A percentile compares a stretch with the other conserved stretches of the same genome.
These are phyloP conservation scores for Periparus ater DNA, from an alignment of 2,797 vertebrate genomes.

Conservation along the genomic window DNA sequence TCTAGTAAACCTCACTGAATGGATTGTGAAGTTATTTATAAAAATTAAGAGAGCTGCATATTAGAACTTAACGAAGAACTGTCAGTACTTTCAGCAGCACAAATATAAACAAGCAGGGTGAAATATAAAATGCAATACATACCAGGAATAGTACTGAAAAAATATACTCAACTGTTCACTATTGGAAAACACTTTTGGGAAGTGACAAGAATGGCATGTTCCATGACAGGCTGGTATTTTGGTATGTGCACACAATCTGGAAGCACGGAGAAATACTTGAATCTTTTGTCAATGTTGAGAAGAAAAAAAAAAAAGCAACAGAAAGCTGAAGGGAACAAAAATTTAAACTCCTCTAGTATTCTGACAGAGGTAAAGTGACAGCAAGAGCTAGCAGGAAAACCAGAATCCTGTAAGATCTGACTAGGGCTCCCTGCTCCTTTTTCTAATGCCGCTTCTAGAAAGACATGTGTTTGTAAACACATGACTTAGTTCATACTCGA, in stretches of 20 bases:
- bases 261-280: not conserved
- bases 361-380: not conserved
- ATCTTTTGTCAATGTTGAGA: not conserved
- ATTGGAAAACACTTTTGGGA: not conserved
- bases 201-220: not conserved
- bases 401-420: not conserved
- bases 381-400: not conserved
- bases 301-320: not conserved
- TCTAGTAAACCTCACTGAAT: not conserved
- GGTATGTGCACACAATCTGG: not conserved
- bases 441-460: not conserved
- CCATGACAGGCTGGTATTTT: not conserved
- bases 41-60: not conserved
- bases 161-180: not conserved
- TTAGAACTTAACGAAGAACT: not conserved
- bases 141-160: not conserved
- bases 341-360: not conserved
- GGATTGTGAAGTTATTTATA: not conserved
- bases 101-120: not conserved
- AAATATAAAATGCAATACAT: not conserved
- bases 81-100: not conserved
- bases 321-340: not conserved
- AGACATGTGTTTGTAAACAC: not conserved
- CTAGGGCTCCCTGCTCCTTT: not conserved
- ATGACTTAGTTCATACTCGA: not conserved